phyloP scores from a whole-genome alignment of 2,113 vertebrate species.

The Macaca fascicularis region T2T-MFA8v1.1 NC_088381.1:103666001-103666500 shows the following conservation, averaged over 20 bases:
- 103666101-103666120: background rate
- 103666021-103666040: conserved; percentile 15
- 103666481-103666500: background rate
- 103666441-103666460: background rate
- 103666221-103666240: too few species aligned
- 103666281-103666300: too few species aligned
- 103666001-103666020: background rate
- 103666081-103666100: background rate
- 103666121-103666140: too few species aligned
- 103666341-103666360: conserved; percentile 29
- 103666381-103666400: background rate
- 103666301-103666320: too few species aligned
- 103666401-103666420: background rate
- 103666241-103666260: too few species aligned
- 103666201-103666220: too few species aligned
- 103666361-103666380: background rate
- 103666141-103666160: too few species aligned
- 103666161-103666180: too few species aligned
- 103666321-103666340: background rate
- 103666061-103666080: conserved; percentile 12
- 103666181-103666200: too few species aligned
- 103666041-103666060: background rate
- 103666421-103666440: background rate
- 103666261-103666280: too few species aligned
- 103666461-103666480: background rate